These are phyloP conservation scores for Agelastica alni DNA, from an alignment of 2,888 invertebrate species.

Conservation along the genomic window DNA sequence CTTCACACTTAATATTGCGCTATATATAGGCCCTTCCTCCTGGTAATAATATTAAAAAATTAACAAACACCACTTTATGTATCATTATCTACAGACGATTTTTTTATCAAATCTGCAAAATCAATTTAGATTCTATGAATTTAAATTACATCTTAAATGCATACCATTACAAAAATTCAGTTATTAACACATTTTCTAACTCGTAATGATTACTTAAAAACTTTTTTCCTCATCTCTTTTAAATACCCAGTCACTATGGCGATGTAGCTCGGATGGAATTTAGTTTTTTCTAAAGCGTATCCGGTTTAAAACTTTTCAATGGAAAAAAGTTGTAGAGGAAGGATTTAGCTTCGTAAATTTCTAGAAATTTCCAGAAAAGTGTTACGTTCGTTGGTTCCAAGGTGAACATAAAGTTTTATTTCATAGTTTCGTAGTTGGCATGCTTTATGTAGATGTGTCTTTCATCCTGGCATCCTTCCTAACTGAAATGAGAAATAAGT, in stretches of 20 bases:
- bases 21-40: too few relatives aligned
- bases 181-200: conserved; percentile 1
- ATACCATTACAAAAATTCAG: too few relatives aligned
- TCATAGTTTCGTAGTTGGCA: conserved; percentile 6
- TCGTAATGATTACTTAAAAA: conserved; percentile 8
- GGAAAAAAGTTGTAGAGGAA: conserved; percentile 24
- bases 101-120: too few relatives aligned
- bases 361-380: conserved; percentile 13
- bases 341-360: conserved; percentile 20
- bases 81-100: too few relatives aligned
- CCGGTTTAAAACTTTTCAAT: conserved; percentile 16
- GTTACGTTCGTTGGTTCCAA: conserved; percentile 1
- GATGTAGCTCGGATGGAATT: not conserved
- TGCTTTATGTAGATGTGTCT: not conserved
- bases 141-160: too few relatives aligned
- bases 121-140: too few relatives aligned
- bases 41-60: too few relatives aligned
- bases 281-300: conserved; percentile 3
- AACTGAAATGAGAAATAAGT: not conserved
- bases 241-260: not conserved
- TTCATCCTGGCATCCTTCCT: not conserved
- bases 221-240: conserved; percentile 5
- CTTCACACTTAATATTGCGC: too few relatives aligned
- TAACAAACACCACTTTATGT: too few relatives aligned
- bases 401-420: conserved; percentile 14